phyloP scores from a whole-genome alignment of 2,888 invertebrate species.

The Cryptops parisi region DNA sequence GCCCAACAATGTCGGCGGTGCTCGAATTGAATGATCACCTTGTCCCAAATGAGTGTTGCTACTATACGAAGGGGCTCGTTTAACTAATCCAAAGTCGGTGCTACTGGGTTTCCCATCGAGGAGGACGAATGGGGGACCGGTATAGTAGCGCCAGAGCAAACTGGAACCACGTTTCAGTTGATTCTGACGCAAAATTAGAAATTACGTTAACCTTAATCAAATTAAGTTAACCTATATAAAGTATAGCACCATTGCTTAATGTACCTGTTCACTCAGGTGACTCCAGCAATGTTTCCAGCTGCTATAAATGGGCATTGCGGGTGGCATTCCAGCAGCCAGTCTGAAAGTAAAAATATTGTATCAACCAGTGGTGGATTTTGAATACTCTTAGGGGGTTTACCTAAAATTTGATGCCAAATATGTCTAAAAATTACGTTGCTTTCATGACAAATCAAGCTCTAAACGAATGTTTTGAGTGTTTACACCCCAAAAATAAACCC shows the following conservation, averaged over 20 bases:
- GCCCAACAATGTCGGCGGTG: too few species aligned
- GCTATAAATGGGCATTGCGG: slow-evolving; percentile 64
- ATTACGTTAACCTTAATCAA: neutral
- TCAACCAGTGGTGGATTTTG: too few species aligned
- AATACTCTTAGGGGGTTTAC: too few species aligned
- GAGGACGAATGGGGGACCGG: slow-evolving; percentile 34
- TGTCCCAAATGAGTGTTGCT: too few species aligned
- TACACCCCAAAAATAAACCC: too few species aligned
- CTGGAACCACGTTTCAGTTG: slow-evolving; percentile 78
- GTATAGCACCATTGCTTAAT: neutral
- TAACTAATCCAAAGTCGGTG: too few species aligned
- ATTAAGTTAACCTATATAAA: neutral
- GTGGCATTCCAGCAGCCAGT: slow-evolving; percentile 64
- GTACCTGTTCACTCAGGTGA: slow-evolving; percentile 40
- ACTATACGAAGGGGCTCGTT: too few species aligned
- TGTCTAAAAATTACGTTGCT: too few species aligned
- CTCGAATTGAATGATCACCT: too few species aligned
- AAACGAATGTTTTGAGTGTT: too few species aligned
- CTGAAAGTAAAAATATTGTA: slow-evolving; percentile 33
- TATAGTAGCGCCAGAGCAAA: slow-evolving; percentile 57
- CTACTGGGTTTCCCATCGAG: slow-evolving; percentile 14
- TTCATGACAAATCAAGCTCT: too few species aligned
- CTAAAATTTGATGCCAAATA: too few species aligned
- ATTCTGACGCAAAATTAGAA: slow-evolving; percentile 40
- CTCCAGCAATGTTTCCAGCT: slow-evolving; percentile 73